Percentiles rank a stretch among this genome's conserved stretches.
Conservation (phyloP, 2,113 vertebrate species). For the Centropristis striata region DNA sequence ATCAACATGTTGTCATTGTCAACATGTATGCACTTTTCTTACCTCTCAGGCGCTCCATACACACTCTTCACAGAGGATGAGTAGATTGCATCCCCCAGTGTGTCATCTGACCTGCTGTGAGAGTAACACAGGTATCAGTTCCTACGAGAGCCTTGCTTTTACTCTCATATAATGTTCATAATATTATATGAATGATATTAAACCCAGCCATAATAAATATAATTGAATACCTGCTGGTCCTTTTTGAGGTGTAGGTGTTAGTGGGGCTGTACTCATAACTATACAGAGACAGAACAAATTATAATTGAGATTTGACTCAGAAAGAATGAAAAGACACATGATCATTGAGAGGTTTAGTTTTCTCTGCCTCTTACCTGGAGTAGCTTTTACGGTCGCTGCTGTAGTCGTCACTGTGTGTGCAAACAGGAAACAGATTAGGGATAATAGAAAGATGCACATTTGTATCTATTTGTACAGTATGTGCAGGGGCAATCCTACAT, state of each 20-base stretch:
- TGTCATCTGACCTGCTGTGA: constrained; percentile 62
- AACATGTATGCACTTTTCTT: constrained; percentile 6
- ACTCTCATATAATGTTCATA: background rate
- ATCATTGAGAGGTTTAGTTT: background rate
- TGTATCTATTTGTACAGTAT: background rate
- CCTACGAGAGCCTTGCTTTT: background rate
- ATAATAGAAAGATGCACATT: background rate
- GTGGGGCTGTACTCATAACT: constrained; percentile 73
- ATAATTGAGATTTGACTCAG: background rate
- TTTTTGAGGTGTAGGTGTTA: constrained; percentile 72
- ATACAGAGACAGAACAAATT: constrained; percentile 55
- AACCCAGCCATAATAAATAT: background rate
- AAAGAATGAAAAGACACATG: background rate
- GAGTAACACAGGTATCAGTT: constrained; percentile 14
- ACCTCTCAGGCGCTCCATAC: constrained; percentile 79
- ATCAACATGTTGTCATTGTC: too few species aligned
- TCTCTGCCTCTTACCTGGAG: constrained; percentile 61
- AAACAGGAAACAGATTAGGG: constrained; percentile 22
- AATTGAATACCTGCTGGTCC: constrained; percentile 69
- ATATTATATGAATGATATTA: background rate
- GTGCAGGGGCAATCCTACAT: background rate
- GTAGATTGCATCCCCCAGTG: constrained; percentile 40
- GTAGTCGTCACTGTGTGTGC: constrained; percentile 51
- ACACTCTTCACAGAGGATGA: constrained; percentile 62
- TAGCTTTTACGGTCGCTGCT: constrained; percentile 45